These are phyloP conservation scores for Phenacoccus solenopsis DNA, from an alignment of 1,140 invertebrate genomes.

Conservation along the genomic window DNA sequence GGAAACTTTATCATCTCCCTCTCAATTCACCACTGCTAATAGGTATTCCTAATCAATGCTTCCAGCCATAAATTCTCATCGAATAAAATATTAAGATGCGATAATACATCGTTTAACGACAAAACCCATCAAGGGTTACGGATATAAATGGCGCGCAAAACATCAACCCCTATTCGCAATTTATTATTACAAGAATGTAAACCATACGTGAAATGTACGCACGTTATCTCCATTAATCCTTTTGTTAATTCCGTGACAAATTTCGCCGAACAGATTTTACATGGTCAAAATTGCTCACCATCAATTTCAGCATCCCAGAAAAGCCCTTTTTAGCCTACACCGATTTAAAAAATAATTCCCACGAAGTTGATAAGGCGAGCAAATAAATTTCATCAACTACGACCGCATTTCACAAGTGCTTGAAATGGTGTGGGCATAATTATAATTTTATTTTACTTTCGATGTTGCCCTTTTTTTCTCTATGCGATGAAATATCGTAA, in stretches of 20 bases:
- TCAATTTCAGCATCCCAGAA: background rate
- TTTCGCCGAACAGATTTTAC: background rate
- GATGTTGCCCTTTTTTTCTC: no score
- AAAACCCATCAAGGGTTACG: background rate
- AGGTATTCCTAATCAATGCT: no score
- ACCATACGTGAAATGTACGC: background rate
- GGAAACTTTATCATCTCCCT: no score
- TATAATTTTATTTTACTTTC: no score
- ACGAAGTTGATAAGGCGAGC: no score
- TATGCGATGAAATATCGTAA: no score
- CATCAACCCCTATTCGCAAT: background rate
- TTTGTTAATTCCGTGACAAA: background rate
- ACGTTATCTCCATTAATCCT: background rate
- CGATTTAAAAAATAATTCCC: no score
- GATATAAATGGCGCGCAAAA: background rate
- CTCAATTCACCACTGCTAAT: background rate
- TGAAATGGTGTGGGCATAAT: no score
- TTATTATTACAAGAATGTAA: constrained; percentile 3
- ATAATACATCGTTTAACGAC: background rate
- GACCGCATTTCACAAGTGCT: no score
- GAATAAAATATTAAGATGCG: background rate
- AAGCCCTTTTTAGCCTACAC: no score
- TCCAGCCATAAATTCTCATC: background rate
- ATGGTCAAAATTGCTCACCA: background rate
- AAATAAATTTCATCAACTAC: no score